Percentiles rank a stretch among this genome's conserved stretches.
These are phyloP conservation scores for Oryzias melastigma DNA, from an alignment of 2,113 vertebrate species.

Conservation along the genomic window DNA sequence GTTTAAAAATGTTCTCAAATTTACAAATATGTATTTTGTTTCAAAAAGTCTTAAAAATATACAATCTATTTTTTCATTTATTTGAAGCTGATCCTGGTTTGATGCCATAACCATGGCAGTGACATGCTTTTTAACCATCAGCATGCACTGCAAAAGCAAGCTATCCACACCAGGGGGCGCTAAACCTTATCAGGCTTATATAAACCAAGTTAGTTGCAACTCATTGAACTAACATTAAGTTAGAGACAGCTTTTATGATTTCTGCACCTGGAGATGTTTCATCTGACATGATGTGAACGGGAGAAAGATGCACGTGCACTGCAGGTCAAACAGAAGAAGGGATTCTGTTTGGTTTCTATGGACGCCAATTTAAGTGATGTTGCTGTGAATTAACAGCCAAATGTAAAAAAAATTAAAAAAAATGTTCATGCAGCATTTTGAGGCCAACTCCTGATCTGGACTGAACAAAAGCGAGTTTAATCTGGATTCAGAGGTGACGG, in stretches of 20 bases:
- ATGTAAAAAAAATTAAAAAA: no score
- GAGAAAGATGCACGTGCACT: conserved; percentile 21
- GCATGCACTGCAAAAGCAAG: conserved; percentile 73
- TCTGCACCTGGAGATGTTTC: no score
- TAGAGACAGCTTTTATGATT: no score
- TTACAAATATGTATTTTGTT: no score
- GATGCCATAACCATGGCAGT: conserved; percentile 30
- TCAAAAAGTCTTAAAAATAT: no score
- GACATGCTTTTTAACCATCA: conserved; percentile 17
- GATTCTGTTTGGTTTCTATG: conserved; percentile 6
- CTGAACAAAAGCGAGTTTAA: conserved; percentile 8
- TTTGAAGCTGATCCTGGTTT: no score
- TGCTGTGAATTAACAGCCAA: not conserved
- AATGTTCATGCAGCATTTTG: conserved; percentile 13
- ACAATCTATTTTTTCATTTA: no score
- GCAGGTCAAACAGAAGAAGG: not conserved
- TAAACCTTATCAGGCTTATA: not conserved
- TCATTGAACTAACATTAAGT: no score
- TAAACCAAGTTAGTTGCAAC: not conserved
- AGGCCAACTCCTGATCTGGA: conserved; percentile 49
- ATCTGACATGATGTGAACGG: not conserved
- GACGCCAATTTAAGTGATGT: not conserved
- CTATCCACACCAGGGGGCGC: conserved; percentile 22
- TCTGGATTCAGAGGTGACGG: not conserved
- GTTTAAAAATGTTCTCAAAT: no score